Conservation (phyloP, 2,888 invertebrate species). For the Tuta absoluta region DNA sequence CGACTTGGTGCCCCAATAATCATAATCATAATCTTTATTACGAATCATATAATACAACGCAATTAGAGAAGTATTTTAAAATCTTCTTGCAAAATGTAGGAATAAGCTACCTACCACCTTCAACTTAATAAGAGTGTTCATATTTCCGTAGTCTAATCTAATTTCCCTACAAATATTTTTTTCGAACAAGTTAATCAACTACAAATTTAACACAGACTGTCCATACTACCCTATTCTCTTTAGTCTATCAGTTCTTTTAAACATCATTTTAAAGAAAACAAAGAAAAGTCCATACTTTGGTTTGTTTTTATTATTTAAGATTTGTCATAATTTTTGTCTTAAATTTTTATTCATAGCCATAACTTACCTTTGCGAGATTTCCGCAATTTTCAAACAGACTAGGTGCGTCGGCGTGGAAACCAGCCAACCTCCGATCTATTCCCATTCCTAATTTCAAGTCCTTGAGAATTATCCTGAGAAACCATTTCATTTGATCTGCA, state of each 20-base stretch:
- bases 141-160: too few relatives aligned
- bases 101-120: too few relatives aligned
- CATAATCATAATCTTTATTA: too few relatives aligned
- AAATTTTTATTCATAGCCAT: too few relatives aligned
- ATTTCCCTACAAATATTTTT: too few relatives aligned
- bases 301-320: not conserved
- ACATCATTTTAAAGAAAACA: not conserved
- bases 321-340: too few relatives aligned
- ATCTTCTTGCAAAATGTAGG: too few relatives aligned
- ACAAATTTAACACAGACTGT: not conserved
- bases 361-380: conserved; percentile 83
- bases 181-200: not conserved
- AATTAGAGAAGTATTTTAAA: too few relatives aligned
- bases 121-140: too few relatives aligned
- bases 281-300: not conserved
- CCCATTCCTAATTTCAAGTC: conserved; percentile 90
- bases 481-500: conserved; percentile 93
- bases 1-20: too few relatives aligned
- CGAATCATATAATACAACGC: too few relatives aligned
- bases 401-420: conserved; percentile 90
- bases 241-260: not conserved
- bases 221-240: not conserved
- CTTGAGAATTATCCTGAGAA: conserved; percentile 93
- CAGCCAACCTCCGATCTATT: conserved; percentile 84
- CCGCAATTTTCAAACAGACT: conserved; percentile 87